Conservation (phyloP, 2,797 vertebrate genomes). For the Hydrocynus forskahlii region DNA sequence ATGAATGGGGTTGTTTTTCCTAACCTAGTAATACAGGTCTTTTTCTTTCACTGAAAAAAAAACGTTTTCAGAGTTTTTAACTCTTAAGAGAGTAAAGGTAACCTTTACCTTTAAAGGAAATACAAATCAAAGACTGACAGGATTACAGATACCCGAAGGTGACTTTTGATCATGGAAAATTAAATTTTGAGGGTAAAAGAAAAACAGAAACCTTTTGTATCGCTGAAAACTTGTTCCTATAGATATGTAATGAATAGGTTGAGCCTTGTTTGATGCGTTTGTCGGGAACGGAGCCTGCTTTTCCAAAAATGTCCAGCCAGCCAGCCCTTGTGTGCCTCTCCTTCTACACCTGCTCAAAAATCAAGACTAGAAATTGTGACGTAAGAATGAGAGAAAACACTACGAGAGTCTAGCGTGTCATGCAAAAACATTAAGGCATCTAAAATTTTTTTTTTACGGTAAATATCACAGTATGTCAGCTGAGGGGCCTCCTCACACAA, state of each 20-base stretch:
- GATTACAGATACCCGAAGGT: slow-evolving; percentile 69
- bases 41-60: slow-evolving; percentile 70
- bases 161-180: slow-evolving; percentile 75
- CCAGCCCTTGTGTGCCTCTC: slow-evolving; percentile 87
- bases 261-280: slow-evolving; percentile 67
- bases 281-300: slow-evolving; percentile 64
- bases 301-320: slow-evolving; percentile 76
- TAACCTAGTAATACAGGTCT: slow-evolving; percentile 79
- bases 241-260: slow-evolving; percentile 75
- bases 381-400: slow-evolving; percentile 75
- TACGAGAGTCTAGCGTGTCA: slow-evolving; percentile 92
- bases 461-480: slow-evolving; percentile 98
- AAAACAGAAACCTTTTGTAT: slow-evolving; percentile 73
- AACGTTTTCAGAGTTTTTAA: slow-evolving; percentile 74
- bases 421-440: slow-evolving; percentile 99
- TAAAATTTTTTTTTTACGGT: slow-evolving; percentile 83
- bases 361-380: slow-evolving; percentile 86
- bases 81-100: slow-evolving; percentile 71
- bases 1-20: slow-evolving; percentile 81
- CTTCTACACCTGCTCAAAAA: slow-evolving; percentile 74
- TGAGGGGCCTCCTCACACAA: slow-evolving; percentile 92
- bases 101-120: slow-evolving; percentile 74
- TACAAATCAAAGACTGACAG: slow-evolving; percentile 76
- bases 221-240: slow-evolving; percentile 76
- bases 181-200: slow-evolving; percentile 67